Evolutionary conservation across 2,888 invertebrate species (phyloP).

Genomic region (Meteorus cinctellus): DNA sequence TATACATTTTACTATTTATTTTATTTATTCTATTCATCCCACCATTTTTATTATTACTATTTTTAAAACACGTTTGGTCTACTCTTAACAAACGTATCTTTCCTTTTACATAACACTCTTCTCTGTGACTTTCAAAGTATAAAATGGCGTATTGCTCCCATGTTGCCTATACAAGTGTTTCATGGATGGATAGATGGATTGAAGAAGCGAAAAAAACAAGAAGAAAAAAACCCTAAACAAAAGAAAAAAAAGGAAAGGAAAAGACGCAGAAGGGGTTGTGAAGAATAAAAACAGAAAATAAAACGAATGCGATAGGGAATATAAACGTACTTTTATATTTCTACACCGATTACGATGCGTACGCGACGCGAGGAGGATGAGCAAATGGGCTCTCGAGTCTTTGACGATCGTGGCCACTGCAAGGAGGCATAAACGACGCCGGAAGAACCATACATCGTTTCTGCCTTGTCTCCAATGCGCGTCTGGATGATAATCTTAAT

Average conservation of each 20-base stretch:
- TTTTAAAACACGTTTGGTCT: not conserved
- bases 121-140: conserved; percentile 6
- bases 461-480: conserved; percentile 26
- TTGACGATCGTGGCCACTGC: conserved; percentile 53
- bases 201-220: not conserved
- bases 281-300: conserved; percentile 19
- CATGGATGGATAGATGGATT: not conserved
- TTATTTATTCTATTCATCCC: not conserved
- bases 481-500: conserved; percentile 55
- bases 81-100: conserved; percentile 11
- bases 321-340: conserved; percentile 54
- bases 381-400: conserved; percentile 52
- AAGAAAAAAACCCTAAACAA: too few species aligned
- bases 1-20: not conserved
- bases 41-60: not conserved
- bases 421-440: conserved; percentile 47
- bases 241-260: too few species aligned
- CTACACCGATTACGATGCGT: conserved; percentile 51
- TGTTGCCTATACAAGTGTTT: not conserved
- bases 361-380: conserved; percentile 38
- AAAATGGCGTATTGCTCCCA: conserved; percentile 8
- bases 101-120: conserved; percentile 1
- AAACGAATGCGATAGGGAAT: conserved; percentile 39
- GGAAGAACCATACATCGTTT: conserved; percentile 45
- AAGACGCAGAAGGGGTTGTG: not conserved